Percentiles rank a stretch among this genome's conserved stretches.
Conservation (phyloP, 2,888 invertebrate genomes). For the Laspeyria flexula region DNA sequence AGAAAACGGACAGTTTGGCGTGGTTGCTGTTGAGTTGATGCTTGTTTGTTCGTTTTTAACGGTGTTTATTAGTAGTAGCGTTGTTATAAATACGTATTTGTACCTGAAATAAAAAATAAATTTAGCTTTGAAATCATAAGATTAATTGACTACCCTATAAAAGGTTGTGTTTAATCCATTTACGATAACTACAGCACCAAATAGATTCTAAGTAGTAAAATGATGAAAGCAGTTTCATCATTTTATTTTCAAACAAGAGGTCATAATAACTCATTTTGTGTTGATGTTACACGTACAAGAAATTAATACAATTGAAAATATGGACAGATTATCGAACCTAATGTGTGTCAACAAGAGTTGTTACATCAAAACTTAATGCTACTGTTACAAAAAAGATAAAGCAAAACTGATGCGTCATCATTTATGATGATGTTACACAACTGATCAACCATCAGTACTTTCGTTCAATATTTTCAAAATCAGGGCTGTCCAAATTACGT, state of each 20-base stretch:
- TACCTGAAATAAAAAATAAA: constrained; percentile 67
- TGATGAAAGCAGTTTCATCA: too few species aligned
- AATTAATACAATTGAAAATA: neutral
- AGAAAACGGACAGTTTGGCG: constrained; percentile 71
- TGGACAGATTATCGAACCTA: neutral
- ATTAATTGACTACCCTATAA: too few species aligned
- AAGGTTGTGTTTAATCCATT: too few species aligned
- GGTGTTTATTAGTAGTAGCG: constrained; percentile 41
- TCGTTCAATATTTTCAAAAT: neutral
- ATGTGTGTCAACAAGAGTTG: neutral
- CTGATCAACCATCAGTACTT: neutral
- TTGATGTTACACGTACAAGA: neutral
- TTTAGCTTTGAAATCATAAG: too few species aligned
- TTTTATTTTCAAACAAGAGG: too few species aligned
- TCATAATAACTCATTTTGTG: neutral
- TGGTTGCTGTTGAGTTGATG: constrained; percentile 44
- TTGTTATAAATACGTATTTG: constrained; percentile 57
- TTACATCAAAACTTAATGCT: neutral
- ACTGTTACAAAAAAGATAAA: neutral
- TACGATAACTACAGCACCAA: too few species aligned
- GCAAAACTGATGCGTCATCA: neutral
- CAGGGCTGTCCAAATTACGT: too few species aligned
- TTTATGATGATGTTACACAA: neutral
- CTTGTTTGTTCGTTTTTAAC: constrained; percentile 44
- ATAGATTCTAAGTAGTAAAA: too few species aligned